A percentile compares a stretch with the other conserved stretches of the same genome.
phyloP scores from a whole-genome alignment of 2,888 invertebrate species.

The Tridacna gigas region DNA sequence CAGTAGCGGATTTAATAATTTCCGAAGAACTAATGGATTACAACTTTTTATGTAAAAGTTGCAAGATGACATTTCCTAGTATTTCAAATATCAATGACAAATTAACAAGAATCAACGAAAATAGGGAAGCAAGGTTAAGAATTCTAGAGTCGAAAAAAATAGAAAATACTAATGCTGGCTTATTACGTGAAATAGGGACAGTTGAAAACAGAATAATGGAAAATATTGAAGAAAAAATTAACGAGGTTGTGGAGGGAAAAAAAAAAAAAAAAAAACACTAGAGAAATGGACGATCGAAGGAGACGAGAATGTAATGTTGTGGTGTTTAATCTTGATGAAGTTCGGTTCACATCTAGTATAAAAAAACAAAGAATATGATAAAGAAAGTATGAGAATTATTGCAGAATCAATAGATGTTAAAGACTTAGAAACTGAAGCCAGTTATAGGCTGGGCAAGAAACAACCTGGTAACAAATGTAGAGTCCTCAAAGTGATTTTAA shows the following conservation, averaged over 20 bases:
- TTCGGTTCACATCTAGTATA: background rate
- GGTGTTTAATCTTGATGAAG: background rate
- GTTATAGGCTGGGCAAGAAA: background rate
- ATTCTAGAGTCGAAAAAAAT: background rate
- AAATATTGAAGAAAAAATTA: background rate
- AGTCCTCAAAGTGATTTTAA: background rate
- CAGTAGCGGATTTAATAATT: background rate
- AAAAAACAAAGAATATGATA: background rate
- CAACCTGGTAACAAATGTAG: background rate
- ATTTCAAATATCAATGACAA: background rate
- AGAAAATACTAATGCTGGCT: background rate
- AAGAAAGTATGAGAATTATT: background rate
- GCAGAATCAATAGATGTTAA: background rate
- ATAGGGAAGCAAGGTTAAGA: background rate
- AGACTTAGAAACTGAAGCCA: background rate
- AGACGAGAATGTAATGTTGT: background rate
- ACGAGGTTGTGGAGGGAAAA: background rate
- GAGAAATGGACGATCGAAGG: background rate
- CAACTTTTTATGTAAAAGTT: constrained; percentile 5
- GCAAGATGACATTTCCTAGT: background rate
- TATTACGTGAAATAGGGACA: background rate
- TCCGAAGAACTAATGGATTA: background rate
- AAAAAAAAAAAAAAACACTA: too few relatives aligned
- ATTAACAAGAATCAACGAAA: background rate
- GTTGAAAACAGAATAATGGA: background rate